A percentile compares a stretch with the other conserved stretches of the same genome.
Conservation (phyloP, 2,888 invertebrate species). For the Marronus borbonicus region DNA sequence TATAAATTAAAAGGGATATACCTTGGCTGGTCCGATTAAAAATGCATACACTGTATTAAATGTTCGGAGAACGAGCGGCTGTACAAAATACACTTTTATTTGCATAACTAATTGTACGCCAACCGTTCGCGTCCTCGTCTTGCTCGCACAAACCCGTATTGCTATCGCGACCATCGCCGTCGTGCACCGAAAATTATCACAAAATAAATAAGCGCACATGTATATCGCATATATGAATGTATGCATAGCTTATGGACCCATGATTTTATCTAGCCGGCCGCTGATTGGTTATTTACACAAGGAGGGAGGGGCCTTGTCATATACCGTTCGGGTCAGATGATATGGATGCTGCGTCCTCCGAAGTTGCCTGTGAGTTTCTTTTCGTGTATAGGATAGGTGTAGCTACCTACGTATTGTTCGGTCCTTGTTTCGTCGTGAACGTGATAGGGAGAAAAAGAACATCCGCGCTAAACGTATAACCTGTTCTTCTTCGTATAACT, state of each 20-base stretch:
- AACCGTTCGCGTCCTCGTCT: constrained; percentile 7
- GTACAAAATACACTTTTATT: constrained; percentile 48
- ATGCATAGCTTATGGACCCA: constrained; percentile 70
- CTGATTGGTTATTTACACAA: constrained; percentile 70
- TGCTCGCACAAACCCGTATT: background rate
- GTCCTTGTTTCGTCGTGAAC: constrained; percentile 57
- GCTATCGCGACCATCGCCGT: constrained; percentile 7
- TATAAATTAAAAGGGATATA: constrained; percentile 46
- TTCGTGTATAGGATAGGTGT: background rate
- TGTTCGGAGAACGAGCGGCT: constrained; percentile 54
- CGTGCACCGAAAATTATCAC: constrained; percentile 46
- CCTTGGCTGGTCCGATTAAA: constrained; percentile 56
- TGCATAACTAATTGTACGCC: constrained; percentile 51
- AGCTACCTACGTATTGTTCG: constrained; percentile 22
- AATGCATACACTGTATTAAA: constrained; percentile 60
- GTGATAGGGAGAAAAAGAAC: background rate
- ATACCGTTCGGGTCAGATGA: constrained; percentile 29
- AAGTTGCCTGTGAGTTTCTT: background rate
- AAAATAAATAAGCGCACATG: constrained; percentile 64
- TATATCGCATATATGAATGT: constrained; percentile 64
- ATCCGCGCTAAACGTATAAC: constrained; percentile 40
- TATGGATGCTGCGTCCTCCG: constrained; percentile 14
- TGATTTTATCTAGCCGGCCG: constrained; percentile 70
- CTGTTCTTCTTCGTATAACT: constrained; percentile 18
- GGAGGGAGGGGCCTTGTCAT: constrained; percentile 65